phyloP scores from a whole-genome alignment of 1,140 invertebrate species.

The Macrobrachium rosenbergii region DNA sequence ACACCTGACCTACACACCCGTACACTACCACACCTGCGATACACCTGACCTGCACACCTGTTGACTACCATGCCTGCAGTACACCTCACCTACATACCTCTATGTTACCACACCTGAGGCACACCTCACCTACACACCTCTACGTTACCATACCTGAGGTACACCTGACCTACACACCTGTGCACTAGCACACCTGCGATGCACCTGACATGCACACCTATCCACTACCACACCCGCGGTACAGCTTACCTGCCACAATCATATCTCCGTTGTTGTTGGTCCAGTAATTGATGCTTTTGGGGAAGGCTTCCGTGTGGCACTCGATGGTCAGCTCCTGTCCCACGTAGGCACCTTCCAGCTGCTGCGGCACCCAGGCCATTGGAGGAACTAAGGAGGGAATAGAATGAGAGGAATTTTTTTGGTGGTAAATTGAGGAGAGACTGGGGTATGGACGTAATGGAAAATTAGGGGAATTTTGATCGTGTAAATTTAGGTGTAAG shows the following conservation, averaged over 20 bases:
- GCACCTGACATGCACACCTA: no score
- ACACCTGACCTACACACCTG: no score
- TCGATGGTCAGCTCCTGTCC: constrained; percentile 70
- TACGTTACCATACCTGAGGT: no score
- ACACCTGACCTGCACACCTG: no score
- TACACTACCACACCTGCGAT: no score
- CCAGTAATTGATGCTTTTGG: constrained; percentile 72
- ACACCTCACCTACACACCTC: no score
- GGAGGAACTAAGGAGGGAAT: constrained; percentile 63
- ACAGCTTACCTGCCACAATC: constrained; percentile 67
- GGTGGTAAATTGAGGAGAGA: not conserved
- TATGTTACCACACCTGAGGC: no score
- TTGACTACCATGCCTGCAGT: no score
- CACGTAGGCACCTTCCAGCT: constrained; percentile 70
- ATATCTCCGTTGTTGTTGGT: constrained; percentile 70
- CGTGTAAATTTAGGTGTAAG: constrained; percentile 84
- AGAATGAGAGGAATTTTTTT: not conserved
- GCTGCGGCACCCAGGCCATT: constrained; percentile 71
- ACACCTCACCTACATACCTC: constrained; percentile 66
- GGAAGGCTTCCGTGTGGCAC: constrained; percentile 72
- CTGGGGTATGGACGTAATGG: not conserved
- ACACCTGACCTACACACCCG: no score
- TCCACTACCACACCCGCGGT: no score
- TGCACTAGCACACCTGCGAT: no score
- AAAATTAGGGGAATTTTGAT: not conserved